These are phyloP conservation scores for Pterocles orientalis DNA, from an alignment of 2,113 vertebrate species.

Conservation along the genomic window DNA sequence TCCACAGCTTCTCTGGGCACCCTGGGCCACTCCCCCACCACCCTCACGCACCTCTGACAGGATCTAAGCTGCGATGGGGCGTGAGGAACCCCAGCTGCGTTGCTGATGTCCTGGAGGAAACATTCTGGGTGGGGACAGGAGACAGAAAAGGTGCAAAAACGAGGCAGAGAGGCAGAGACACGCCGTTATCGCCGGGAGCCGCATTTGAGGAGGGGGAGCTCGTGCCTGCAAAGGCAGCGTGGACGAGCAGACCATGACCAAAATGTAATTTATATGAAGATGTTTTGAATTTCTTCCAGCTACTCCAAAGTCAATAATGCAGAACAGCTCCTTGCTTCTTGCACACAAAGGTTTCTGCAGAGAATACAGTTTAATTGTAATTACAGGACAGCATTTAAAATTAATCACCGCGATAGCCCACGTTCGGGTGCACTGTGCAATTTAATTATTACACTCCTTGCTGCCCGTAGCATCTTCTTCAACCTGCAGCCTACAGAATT, in stretches of 20 bases:
- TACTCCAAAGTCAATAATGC: conserved; percentile 14
- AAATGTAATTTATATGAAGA: conserved; percentile 49
- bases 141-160: not conserved
- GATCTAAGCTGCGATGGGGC: not conserved
- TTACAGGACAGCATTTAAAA: conserved; percentile 32
- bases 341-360: not conserved
- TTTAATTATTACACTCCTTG: not conserved
- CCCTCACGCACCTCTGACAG: not conserved
- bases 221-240: not conserved
- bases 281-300: conserved; percentile 30
- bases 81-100: rapidly evolving
- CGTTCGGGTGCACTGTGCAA: not conserved
- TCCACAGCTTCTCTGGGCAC: no score
- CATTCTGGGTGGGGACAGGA: rapidly evolving
- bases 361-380: conserved; percentile 7
- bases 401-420: conserved; percentile 25
- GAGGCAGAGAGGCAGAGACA: not conserved
- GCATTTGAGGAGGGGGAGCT: not conserved
- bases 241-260: conserved; percentile 34
- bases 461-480: not conserved
- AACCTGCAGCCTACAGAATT: not conserved
- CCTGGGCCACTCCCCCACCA: no score
- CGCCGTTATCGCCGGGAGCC: not conserved
- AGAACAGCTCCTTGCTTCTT: conserved; percentile 21
- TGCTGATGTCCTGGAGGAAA: not conserved